Conservation (phyloP, 2,888 invertebrate species). For the Hofmannophila pseudospretella region DNA sequence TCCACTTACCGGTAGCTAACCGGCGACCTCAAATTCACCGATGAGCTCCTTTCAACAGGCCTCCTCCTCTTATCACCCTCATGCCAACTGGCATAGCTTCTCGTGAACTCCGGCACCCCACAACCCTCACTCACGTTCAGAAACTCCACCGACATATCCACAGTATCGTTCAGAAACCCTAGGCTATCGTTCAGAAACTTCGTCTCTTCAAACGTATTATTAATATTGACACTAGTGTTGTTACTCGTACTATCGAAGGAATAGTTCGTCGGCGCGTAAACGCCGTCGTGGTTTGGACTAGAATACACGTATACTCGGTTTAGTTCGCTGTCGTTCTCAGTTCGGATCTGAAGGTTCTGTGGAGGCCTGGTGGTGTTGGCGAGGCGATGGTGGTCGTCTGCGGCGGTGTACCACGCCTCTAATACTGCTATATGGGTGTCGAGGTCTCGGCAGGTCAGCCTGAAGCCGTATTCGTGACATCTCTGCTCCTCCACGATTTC, state of each 20-base stretch:
- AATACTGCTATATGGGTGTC: constrained; percentile 80
- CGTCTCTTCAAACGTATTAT: constrained; percentile 19
- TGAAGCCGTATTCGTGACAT: constrained; percentile 78
- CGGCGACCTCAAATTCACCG: constrained; percentile 66
- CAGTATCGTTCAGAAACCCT: constrained; percentile 37
- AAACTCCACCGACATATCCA: constrained; percentile 45
- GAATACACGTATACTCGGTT: constrained; percentile 61
- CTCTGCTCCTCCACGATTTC: constrained; percentile 81
- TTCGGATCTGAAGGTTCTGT: constrained; percentile 39
- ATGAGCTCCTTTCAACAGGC: constrained; percentile 37
- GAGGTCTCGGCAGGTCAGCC: constrained; percentile 80
- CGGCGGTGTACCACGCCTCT: constrained; percentile 78
- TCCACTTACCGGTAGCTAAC: constrained; percentile 74
- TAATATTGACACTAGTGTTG: constrained; percentile 18
- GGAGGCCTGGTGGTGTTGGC: constrained; percentile 32
- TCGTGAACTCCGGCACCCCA: constrained; percentile 44
- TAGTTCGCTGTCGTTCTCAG: constrained; percentile 62
- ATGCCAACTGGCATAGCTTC: constrained; percentile 67
- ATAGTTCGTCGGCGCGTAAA: constrained; percentile 52
- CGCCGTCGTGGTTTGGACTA: constrained; percentile 69
- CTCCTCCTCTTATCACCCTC: constrained; percentile 54
- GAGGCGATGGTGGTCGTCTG: constrained; percentile 47
- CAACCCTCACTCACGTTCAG: constrained; percentile 52
- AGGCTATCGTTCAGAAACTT: constrained; percentile 37
- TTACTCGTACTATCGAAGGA: constrained; percentile 35